phyloP scores from a whole-genome alignment of 2,797 vertebrate genomes.

The Rhadinocentrus ornatus region DNA sequence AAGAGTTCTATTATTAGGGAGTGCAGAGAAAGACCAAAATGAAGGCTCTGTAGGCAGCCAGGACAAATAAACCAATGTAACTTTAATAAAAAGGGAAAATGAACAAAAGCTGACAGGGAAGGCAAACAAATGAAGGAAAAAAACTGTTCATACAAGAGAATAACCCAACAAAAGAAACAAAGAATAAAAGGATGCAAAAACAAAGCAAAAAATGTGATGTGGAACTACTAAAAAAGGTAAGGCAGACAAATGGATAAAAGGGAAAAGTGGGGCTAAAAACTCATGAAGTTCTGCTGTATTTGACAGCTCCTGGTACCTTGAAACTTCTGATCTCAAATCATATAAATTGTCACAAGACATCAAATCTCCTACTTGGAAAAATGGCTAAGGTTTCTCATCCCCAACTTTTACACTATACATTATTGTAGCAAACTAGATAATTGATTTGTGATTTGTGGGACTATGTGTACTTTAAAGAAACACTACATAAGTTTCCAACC shows the following conservation, averaged over 20 bases:
- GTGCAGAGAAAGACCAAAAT: not conserved
- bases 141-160: not conserved
- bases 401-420: not conserved
- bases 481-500: too few relatives aligned
- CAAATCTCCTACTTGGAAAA: not conserved
- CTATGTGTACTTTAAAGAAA: not conserved
- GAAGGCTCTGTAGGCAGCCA: not conserved
- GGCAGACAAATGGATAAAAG: not conserved
- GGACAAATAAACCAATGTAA: not conserved
- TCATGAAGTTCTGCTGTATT: not conserved
- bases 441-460: not conserved
- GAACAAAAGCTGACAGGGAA: not conserved
- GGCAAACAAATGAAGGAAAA: not conserved
- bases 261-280: not conserved
- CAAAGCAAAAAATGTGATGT: not conserved
- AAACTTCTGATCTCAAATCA: not conserved
- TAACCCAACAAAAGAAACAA: not conserved
- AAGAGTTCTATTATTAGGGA: not conserved
- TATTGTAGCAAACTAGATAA: not conserved
- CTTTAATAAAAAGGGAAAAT: slow-evolving; percentile 6
- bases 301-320: not conserved
- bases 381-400: too few relatives aligned
- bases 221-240: not conserved
- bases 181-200: not conserved
- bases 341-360: not conserved